These are phyloP conservation scores for Myzus persicae DNA, from an alignment of 1,140 invertebrate genomes.

Conservation along the genomic window DNA sequence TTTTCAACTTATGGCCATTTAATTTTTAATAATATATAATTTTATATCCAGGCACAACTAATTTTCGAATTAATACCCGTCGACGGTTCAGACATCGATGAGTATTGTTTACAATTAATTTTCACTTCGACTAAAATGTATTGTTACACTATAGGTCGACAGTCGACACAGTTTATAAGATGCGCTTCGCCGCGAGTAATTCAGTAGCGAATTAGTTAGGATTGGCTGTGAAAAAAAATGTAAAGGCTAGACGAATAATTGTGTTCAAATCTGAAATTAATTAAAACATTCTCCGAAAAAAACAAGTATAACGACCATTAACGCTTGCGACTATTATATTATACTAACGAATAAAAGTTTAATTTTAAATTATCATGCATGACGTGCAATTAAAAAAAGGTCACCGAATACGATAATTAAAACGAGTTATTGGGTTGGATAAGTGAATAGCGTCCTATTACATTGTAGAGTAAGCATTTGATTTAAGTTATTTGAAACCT, in stretches of 20 bases:
- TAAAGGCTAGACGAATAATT: not conserved
- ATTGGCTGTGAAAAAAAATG: not conserved
- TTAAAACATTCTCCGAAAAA: not conserved
- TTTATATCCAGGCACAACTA: not conserved
- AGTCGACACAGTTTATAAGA: not conserved
- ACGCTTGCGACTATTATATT: not conserved
- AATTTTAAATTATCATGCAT: not conserved
- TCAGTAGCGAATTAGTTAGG: not conserved
- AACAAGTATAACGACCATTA: not conserved
- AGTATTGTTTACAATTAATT: not conserved
- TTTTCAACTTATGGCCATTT: not conserved
- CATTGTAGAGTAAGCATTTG: not conserved
- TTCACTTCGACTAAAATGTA: not conserved
- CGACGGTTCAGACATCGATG: not conserved
- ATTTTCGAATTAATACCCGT: not conserved
- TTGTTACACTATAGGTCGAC: not conserved
- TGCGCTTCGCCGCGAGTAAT: not conserved
- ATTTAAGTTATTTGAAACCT: not conserved
- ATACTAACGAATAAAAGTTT: not conserved
- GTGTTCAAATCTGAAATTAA: not conserved
- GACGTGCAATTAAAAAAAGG: not conserved
- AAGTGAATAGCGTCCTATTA: not conserved
- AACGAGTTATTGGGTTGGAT: not conserved
- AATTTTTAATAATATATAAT: conserved; percentile 28
- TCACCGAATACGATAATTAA: not conserved